Base-by-base conservation (phyloP, 2,797 vertebrate genomes). In the Chrysocyon brachyurus region DNA sequence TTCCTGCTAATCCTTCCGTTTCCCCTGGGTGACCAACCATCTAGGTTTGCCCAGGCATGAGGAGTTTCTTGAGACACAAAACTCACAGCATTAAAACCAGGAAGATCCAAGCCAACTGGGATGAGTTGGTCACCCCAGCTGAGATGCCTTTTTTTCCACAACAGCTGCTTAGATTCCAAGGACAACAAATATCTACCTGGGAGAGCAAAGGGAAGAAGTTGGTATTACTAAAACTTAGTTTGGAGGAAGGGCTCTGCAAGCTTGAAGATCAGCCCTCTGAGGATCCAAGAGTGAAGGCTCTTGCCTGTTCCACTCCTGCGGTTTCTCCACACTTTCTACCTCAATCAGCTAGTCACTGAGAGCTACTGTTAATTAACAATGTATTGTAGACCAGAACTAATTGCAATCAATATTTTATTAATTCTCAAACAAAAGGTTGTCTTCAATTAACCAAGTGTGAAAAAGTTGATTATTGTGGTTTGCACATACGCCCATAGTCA, bases 401-500 rank as follows among this genome's bases (percentile, higher is more conserved):
- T 54, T 94, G 87, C 59, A 97, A 94, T 95, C 90, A 94, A 93
- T 91, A 96, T 96, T 96, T 96, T 94, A 92, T 94, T 97, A 95
- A 97, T 92, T 96, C 92, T 88, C 93, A 66, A 94, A 97, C 82
- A 96, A 96, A 96, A 97, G 91, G 78, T 83, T 94, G 94, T 78
- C 88, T 97, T 91, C 85, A 96, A 94, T 95, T 96, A 97, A 93
- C 88, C 86, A 94, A 97, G 94, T 96, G 93, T 95, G 89, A 96
- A 92, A 95, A 66, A n/a, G 66, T 64, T 97, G 86, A 97, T 96
- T 83, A 73, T 16, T 12, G 86, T 73, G 85, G 56, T 92, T 96
- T 96, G 83, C 87, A 93, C 94, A 75, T 64, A 82, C 52, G 64
- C 57, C 83, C 91, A 68, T 12, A n/a, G 93, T 96, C 78, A 83